Evolutionary conservation across 1,140 invertebrate species (phyloP).

Genomic region (Caenorhabditis tropicalis): DNA sequence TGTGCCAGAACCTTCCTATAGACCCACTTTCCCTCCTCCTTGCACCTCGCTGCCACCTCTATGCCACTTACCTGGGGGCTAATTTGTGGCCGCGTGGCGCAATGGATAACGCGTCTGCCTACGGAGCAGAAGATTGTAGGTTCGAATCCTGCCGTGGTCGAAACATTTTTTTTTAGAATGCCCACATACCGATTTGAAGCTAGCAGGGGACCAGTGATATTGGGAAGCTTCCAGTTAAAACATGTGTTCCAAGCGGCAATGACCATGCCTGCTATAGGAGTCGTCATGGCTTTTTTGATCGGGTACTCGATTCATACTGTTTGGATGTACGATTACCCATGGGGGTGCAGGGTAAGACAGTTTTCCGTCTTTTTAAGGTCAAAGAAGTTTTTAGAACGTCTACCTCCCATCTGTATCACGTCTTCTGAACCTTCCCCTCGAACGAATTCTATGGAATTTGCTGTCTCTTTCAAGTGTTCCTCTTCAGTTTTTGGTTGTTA

Average conservation of each 20-base stretch:
- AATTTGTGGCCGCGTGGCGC: constrained; percentile 48
- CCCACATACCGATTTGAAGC: constrained; percentile 14
- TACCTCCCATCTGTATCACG: constrained; percentile 67
- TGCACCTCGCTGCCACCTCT: background rate
- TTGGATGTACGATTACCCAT: constrained; percentile 45
- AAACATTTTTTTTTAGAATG: constrained; percentile 1
- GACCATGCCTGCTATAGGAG: background rate
- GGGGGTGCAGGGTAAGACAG: constrained; percentile 54
- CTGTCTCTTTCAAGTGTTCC: constrained; percentile 67
- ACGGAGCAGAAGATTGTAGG: constrained; percentile 60
- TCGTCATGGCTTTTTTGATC: constrained; percentile 22
- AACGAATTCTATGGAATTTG: constrained; percentile 68
- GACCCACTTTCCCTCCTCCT: background rate
- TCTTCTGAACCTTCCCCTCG: constrained; percentile 68
- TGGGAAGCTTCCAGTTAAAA: background rate
- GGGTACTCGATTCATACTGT: background rate
- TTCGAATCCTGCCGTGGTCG: constrained; percentile 57
- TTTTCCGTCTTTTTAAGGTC: background rate
- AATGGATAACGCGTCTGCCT: constrained; percentile 59
- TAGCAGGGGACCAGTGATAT: background rate
- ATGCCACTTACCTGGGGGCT: background rate
- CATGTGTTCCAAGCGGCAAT: background rate
- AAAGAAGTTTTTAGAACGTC: constrained; percentile 61
- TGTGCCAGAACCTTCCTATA: too few relatives aligned
- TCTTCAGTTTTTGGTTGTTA: constrained; percentile 60